phyloP scores from a whole-genome alignment of 2,888 invertebrate genomes.

The Limnephilus auricula region DNA sequence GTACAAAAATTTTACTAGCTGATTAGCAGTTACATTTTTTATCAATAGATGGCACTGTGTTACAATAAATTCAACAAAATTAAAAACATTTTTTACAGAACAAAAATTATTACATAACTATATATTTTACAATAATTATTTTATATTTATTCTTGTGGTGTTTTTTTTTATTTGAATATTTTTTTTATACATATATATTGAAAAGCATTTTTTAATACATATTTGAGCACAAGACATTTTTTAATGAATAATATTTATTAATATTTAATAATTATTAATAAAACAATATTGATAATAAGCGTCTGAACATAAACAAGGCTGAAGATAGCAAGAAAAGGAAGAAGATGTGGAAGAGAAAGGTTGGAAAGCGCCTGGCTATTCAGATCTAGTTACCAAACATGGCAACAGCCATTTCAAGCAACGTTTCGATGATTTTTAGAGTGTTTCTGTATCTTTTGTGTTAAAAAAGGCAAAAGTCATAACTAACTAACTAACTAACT shows the following conservation, averaged over 20 bases:
- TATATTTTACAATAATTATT: background rate
- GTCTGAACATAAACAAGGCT: too few relatives aligned
- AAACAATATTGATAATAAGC: background rate
- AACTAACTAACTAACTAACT: too few relatives aligned
- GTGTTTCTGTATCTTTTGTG: too few relatives aligned
- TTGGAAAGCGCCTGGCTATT: too few relatives aligned
- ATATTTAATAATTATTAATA: background rate
- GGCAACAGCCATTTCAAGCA: too few relatives aligned
- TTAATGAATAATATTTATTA: background rate
- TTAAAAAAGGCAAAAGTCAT: too few relatives aligned
- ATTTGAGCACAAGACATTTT: conserved; percentile 17
- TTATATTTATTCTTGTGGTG: background rate
- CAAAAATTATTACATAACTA: background rate
- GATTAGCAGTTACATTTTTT: background rate
- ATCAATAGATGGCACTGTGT: background rate
- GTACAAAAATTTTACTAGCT: background rate
- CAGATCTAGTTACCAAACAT: too few relatives aligned
- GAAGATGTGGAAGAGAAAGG: too few relatives aligned
- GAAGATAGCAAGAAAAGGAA: too few relatives aligned
- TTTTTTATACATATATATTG: too few relatives aligned
- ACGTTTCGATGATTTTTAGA: too few relatives aligned
- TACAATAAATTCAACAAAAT: background rate
- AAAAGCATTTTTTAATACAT: background rate
- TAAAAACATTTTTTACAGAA: background rate
- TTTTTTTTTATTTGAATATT: background rate